Evolutionary conservation across 2,797 vertebrate genomes (phyloP).

Genomic region (Tokudaia muenninki): DNA sequence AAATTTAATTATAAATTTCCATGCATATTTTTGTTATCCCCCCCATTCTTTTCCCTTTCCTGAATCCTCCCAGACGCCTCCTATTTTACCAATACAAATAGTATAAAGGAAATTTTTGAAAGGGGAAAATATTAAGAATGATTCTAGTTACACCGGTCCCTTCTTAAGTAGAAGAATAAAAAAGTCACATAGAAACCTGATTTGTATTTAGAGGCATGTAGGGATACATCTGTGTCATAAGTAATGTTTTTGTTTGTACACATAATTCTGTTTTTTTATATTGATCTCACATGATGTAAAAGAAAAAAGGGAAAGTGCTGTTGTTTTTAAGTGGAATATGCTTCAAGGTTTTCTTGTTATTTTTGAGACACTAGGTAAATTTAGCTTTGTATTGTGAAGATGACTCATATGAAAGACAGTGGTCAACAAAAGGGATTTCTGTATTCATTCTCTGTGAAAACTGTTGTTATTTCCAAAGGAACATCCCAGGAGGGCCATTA

Average conservation of each 20-base stretch:
- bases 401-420: not conserved
- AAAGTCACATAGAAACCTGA: not conserved
- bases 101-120: not conserved
- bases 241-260: not conserved
- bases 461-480: not conserved
- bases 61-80: not conserved
- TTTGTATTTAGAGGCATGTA: conserved; percentile 32
- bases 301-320: not conserved
- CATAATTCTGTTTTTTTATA: not conserved
- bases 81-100: conserved; percentile 16
- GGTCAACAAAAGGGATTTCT: not conserved
- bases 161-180: not conserved
- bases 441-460: not conserved
- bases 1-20: not conserved
- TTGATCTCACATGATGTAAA: not conserved
- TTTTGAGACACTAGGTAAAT: conserved; percentile 28
- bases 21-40: not conserved
- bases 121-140: not conserved
- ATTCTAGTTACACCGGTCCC: not conserved
- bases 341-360: conserved; percentile 36
- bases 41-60: not conserved
- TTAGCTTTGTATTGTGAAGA: not conserved
- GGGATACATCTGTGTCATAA: not conserved
- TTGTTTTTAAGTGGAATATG: conserved; percentile 49
- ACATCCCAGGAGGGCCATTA: not conserved